phyloP scores from a whole-genome alignment of 2,113 vertebrate species.

The Boleophthalmus pectinirostris region DNA sequence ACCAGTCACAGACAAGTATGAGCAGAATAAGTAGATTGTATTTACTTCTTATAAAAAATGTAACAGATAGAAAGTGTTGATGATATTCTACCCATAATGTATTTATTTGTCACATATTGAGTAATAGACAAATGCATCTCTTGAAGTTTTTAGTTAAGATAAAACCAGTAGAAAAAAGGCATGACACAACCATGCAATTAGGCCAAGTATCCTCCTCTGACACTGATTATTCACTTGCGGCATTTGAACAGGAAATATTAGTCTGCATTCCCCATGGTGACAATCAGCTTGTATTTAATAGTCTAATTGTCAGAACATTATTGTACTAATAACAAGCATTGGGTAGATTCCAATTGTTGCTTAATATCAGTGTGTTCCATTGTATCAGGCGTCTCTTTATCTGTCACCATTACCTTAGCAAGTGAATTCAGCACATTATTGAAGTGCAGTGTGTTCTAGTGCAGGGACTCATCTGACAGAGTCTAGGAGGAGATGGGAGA shows the following conservation, averaged over 20 bases:
- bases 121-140: too few species aligned
- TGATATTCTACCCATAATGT: too few species aligned
- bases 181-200: background rate
- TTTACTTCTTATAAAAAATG: too few species aligned
- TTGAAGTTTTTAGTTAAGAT: background rate
- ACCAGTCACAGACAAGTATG: too few species aligned
- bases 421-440: slow-evolving; percentile 3
- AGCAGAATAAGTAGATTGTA: too few species aligned
- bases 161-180: background rate
- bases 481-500: slow-evolving; percentile 3
- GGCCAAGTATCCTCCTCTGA: background rate
- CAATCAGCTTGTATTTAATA: background rate
- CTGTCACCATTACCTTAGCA: background rate
- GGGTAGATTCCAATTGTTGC: background rate
- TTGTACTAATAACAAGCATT: background rate
- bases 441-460: slow-evolving; percentile 23
- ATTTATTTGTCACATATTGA: too few species aligned
- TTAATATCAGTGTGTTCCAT: background rate
- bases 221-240: slow-evolving; percentile 1
- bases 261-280: background rate
- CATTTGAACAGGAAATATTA: background rate
- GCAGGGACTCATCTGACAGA: slow-evolving; percentile 23
- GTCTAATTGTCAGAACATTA: background rate
- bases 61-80: too few species aligned
- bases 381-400: background rate